Conservation (phyloP, 2,888 invertebrate species). For the Drosophila ezoana region DNA sequence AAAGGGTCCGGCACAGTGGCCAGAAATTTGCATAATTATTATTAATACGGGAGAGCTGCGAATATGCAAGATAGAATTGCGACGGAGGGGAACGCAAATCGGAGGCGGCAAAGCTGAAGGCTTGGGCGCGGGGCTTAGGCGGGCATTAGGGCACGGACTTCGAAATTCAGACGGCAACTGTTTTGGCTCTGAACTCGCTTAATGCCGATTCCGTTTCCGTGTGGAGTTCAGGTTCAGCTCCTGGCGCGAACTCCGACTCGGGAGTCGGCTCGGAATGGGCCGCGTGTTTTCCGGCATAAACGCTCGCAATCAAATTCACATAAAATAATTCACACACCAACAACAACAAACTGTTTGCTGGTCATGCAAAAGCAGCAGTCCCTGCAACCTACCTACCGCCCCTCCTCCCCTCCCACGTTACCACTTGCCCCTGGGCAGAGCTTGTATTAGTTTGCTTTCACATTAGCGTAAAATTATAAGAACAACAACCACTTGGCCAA, state of each 20-base stretch:
- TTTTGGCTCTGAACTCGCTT: slow-evolving; percentile 14
- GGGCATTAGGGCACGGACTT: slow-evolving; percentile 18
- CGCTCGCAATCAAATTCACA: slow-evolving; percentile 79
- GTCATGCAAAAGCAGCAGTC: slow-evolving; percentile 58
- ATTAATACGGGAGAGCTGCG: slow-evolving; percentile 67
- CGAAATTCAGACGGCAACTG: slow-evolving; percentile 68
- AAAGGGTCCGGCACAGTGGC: slow-evolving; percentile 44
- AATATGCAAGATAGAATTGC: slow-evolving; percentile 18
- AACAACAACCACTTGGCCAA: slow-evolving; percentile 28
- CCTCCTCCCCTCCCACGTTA: not conserved
- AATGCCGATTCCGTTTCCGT: slow-evolving; percentile 46
- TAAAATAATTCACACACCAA: slow-evolving; percentile 76
- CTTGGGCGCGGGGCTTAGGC: not conserved
- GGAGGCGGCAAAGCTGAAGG: not conserved
- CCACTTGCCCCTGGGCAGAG: slow-evolving; percentile 1
- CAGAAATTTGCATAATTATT: slow-evolving; percentile 81
- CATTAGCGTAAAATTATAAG: slow-evolving; percentile 54
- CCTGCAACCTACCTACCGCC: not conserved
- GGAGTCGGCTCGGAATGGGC: slow-evolving; percentile 38
- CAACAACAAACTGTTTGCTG: slow-evolving; percentile 71
- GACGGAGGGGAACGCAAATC: not conserved
- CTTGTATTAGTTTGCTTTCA: slow-evolving; percentile 38
- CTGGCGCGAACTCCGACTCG: not conserved
- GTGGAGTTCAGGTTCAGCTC: slow-evolving; percentile 7
- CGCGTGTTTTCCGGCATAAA: slow-evolving; percentile 76